Base-by-base conservation (phyloP, 2,888 invertebrate genomes). In the Anoplius nigerrimus region DNA sequence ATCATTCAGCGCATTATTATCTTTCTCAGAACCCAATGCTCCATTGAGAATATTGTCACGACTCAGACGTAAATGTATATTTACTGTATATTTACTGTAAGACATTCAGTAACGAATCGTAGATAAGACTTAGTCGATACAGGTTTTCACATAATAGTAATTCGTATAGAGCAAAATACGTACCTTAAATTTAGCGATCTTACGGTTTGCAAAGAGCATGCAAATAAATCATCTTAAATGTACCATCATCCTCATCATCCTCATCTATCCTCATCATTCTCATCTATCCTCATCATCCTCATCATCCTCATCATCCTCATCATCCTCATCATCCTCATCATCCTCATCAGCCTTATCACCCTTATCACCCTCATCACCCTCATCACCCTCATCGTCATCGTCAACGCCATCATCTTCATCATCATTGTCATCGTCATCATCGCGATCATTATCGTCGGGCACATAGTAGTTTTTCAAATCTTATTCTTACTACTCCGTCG, bases 31-130 rank as follows among this genome's bases (percentile, higher is more conserved):
- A 46, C n/a, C 24, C 22, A 21, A 22, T 27, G 13, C 16, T 34
- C 22, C 45, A 16, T 11, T 42, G 84, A 81, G 82, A 80, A 84
- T 82, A 78, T 85, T 87, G 82, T 84, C 80, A 83, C 85, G 84
- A 81, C 85, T 80, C 72, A 83, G 85, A 83, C 85, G 82, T 82
- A 82, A 76, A 82, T 86, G 86, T 86, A 86, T 86, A 86, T 87
- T 85, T 80, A 85, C 82, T 87, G 86, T 87, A 86, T 83, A 86
- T 86, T 83, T 83, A 84, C 77, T 72, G 67, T 83, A 84, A 80
- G 75, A 46, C 76, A 75, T 71, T 69, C 61, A 62, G 53, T 74
- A 72, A 77, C 64, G 65, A 71, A 53, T n/a, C 46, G 71, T 70
- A 74, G 67, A 75, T 82, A 79, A 78, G 74, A 76, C 8, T 62